Evolutionary conservation across 2,888 invertebrate genomes (phyloP).

Genomic region (Chloroclysta siterata): DNA sequence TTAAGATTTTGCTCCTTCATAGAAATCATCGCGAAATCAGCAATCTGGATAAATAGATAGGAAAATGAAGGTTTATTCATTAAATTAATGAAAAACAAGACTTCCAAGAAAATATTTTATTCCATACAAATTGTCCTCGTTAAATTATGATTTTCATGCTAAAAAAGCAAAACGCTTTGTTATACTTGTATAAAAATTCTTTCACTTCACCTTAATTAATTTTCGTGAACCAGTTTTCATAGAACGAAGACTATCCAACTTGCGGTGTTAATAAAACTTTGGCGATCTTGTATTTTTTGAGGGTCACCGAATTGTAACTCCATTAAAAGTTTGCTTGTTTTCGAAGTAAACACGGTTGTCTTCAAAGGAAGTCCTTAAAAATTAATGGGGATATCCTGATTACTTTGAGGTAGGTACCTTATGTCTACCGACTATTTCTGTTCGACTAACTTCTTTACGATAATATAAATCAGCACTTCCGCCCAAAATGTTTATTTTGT

Average conservation of each 20-base stretch:
- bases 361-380: slow-evolving; percentile 82
- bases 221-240: slow-evolving; percentile 10
- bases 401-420: slow-evolving; percentile 57
- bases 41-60: too few species aligned
- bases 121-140: not conserved
- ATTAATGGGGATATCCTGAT: slow-evolving; percentile 82
- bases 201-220: slow-evolving; percentile 10
- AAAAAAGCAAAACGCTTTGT: not conserved
- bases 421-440: slow-evolving; percentile 62
- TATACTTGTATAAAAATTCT: not conserved
- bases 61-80: too few species aligned
- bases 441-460: slow-evolving; percentile 56
- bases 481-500: slow-evolving; percentile 51
- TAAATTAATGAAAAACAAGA: too few species aligned
- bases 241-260: slow-evolving; percentile 30
- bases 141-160: not conserved
- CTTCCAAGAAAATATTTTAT: not conserved
- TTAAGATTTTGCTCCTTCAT: too few species aligned
- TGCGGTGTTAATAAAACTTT: slow-evolving; percentile 39
- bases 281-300: slow-evolving; percentile 57
- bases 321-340: slow-evolving; percentile 82
- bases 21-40: too few species aligned
- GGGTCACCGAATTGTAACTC: slow-evolving; percentile 79
- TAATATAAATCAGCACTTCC: slow-evolving; percentile 34
- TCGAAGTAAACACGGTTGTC: slow-evolving; percentile 71